Evolutionary conservation across 2,888 invertebrate species (phyloP).

Genomic region (Ornithoptera priamus): DNA sequence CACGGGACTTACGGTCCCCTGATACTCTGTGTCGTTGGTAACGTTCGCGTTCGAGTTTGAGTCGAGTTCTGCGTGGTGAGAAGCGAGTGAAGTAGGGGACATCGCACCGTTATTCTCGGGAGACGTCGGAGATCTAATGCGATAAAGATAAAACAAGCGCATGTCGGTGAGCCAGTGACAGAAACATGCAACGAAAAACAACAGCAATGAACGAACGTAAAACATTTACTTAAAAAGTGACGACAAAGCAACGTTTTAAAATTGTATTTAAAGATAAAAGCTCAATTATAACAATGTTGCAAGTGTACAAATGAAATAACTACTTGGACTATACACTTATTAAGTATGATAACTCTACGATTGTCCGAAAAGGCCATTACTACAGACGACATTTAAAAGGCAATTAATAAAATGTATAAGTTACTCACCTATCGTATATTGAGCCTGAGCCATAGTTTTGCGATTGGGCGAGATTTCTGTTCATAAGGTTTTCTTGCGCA

Average conservation of each 20-base stretch:
- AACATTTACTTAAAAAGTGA: conserved; percentile 50
- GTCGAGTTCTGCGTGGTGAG: conserved; percentile 58
- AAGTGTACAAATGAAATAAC: conserved; percentile 42
- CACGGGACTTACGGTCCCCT: conserved; percentile 64
- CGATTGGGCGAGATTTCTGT: conserved; percentile 87
- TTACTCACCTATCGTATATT: conserved; percentile 88
- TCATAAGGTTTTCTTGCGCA: conserved; percentile 87
- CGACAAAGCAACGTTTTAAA: conserved; percentile 53
- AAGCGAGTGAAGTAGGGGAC: conserved; percentile 67
- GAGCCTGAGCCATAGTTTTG: conserved; percentile 87
- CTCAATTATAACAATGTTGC: conserved; percentile 43
- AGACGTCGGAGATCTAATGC: conserved; percentile 74
- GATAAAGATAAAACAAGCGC: conserved; percentile 66
- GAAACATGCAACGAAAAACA: conserved; percentile 72
- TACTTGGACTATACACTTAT: conserved; percentile 19
- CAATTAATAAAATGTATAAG: conserved; percentile 15
- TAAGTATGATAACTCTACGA: conserved; percentile 9
- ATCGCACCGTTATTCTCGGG: conserved; percentile 69
- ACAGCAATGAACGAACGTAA: conserved; percentile 61
- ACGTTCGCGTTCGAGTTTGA: conserved; percentile 52
- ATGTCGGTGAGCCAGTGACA: conserved; percentile 77
- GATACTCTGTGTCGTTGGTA: conserved; percentile 58
- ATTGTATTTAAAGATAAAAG: conserved; percentile 19
- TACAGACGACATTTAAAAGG: conserved; percentile 35
- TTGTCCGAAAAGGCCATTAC: conserved; percentile 21